Base-by-base conservation (phyloP, 2,888 invertebrate species). In the Graphium colonna region DNA sequence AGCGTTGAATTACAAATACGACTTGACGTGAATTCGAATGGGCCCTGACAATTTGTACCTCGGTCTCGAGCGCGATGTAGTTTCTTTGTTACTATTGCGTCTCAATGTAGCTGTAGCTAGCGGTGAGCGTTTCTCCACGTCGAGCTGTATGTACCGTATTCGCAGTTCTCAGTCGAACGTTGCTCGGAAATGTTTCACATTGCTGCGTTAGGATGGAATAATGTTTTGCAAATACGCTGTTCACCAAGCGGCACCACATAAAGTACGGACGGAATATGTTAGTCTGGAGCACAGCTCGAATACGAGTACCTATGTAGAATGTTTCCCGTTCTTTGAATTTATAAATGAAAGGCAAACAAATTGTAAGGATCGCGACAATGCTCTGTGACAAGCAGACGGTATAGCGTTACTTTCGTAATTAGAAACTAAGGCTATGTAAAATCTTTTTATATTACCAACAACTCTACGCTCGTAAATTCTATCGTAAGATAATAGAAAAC, bases 1-100 rank as follows among this genome's bases (percentile, higher is more conserved):
- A 73, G 81, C 72, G 78, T 86, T 84, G 88, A 88, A 89, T 89
- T 85, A 87, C 85, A 89, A 86, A 83, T 83, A 83, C 79, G 72
- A 79, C 83, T 82, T 78, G 85, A 81, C 79, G 75, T 80, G 87
- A 87, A 88, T 86, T 81, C 80, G 77, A 85, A 88, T 82, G 69
- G 36, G 77, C 71, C 69, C 65, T 68, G 63, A 65, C 70, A 36
- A 68, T 71, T 71, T 69, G 72, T 71, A 68, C 67, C 64, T 60
- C 58, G 53, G 63, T 64, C 67, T 63, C 61, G 63, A 57, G 56
- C 60, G 60, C 65, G 63, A 63, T 70, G 69, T 68, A 69, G 72
- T 75, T 72, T 72, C 73, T 71, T 75, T 74, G 73, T 75, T 69
- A 68, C 66, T 62, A 63, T 65, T 62, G 64, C 61, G 59, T 68